Percentiles rank a stretch among this genome's conserved stretches.
Conservation (phyloP, 1,140 invertebrate genomes). For the Nylanderia fulva region DNA sequence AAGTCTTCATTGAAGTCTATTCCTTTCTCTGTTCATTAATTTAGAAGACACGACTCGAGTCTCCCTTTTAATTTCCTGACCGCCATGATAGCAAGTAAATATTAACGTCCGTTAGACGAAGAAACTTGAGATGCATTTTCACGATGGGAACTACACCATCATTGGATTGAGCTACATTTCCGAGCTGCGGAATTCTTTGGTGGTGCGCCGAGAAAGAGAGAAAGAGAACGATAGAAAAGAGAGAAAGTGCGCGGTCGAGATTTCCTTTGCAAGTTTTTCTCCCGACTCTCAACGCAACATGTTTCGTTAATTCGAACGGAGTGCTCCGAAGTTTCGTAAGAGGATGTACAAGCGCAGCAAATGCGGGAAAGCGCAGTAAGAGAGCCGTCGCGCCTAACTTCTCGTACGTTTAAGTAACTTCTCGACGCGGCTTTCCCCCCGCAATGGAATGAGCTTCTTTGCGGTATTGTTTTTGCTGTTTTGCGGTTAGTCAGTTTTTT, state of each 20-base stretch:
- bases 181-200: slow-evolving; percentile 48
- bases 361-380: slow-evolving; percentile 21
- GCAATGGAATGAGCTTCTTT: slow-evolving; percentile 20
- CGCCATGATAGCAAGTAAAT: slow-evolving; percentile 50
- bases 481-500: slow-evolving; percentile 48
- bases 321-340: slow-evolving; percentile 73
- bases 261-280: slow-evolving; percentile 68
- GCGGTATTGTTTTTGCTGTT: slow-evolving; percentile 41
- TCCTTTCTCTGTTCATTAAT: slow-evolving; percentile 45
- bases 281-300: slow-evolving; percentile 55
- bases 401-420: slow-evolving; percentile 72
- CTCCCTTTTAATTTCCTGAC: slow-evolving; percentile 59
- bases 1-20: background rate
- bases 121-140: slow-evolving; percentile 45
- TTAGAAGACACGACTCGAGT: slow-evolving; percentile 35
- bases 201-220: background rate
- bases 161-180: slow-evolving; percentile 57
- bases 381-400: slow-evolving; percentile 65
- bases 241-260: slow-evolving; percentile 34
- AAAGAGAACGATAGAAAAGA: background rate
- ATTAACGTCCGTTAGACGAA: slow-evolving; percentile 43
- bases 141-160: slow-evolving; percentile 37
- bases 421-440: slow-evolving; percentile 23
- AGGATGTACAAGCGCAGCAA: slow-evolving; percentile 69
- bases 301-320: slow-evolving; percentile 74